phyloP scores from a whole-genome alignment of 2,113 vertebrate genomes.

The Rattus rattus region DNA sequence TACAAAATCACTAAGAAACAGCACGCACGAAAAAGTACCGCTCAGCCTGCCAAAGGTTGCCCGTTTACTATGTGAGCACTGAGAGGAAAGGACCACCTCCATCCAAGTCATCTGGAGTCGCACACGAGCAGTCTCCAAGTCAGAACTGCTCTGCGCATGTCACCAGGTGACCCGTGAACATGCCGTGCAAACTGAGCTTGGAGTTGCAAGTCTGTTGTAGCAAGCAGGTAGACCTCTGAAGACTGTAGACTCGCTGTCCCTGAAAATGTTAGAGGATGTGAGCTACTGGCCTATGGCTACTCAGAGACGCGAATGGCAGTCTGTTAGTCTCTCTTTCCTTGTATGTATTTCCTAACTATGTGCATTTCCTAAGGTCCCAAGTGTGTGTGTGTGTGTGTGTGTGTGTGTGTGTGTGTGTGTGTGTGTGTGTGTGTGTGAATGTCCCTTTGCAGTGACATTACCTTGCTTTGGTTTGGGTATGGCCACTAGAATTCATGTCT shows the following conservation, averaged over 20 bases:
- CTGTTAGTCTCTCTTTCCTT: not conserved
- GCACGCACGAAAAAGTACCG: not conserved
- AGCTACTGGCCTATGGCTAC: not conserved
- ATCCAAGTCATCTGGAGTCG: not conserved
- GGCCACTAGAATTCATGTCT: not conserved
- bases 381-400: no score
- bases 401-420: no score
- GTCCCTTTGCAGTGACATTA: not conserved
- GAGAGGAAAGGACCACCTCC: fast-evolving
- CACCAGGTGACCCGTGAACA: not conserved
- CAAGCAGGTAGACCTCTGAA: not conserved
- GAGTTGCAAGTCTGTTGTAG: not conserved
- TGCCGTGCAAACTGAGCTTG: not conserved
- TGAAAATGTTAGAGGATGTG: not conserved
- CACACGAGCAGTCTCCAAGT: not conserved
- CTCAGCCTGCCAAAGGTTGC: not conserved
- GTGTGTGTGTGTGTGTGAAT: no score
- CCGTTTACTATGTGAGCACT: not conserved
- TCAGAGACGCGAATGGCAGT: not conserved
- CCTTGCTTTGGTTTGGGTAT: not conserved
- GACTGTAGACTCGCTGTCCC: not conserved
- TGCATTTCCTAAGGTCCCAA: no score
- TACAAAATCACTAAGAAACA: not conserved
- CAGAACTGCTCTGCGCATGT: not conserved
- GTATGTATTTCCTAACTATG: not conserved